Evolutionary conservation across 1,140 invertebrate genomes (phyloP), one percentile per base, ranked within the genome.

Genomic region (Coptotermes formosanus): DNA sequence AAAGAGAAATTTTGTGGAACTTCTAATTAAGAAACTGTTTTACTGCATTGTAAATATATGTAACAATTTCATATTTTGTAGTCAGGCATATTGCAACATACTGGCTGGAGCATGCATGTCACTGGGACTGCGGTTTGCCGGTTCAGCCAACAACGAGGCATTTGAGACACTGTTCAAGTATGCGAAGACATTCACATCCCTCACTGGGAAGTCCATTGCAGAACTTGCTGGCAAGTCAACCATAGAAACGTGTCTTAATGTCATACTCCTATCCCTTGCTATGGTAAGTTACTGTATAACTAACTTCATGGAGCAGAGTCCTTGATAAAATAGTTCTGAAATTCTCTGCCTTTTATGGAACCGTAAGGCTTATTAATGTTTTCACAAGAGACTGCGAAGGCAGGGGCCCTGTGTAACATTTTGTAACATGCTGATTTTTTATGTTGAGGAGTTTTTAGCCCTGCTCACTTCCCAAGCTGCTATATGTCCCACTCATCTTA

Each of bases 81-180:
- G 96, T 89, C 98, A 99, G 93, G 97, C 97, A 0, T 99, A 98
- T 91, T 98, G 97, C 90, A 98, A 99, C 90, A 98, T 99, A 86
- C 93, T 99, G 83, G 96, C 97, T 52, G 98, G 98, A 55, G 97
- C 97, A 19, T 98, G 97, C 89, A 96, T 99, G 92, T 96, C 97
- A n/a, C 91, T 99, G 87, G 98, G 97, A 4, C 91, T 99, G 16
- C 96, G 97, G 89, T 99, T 96, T 92, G 98, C 98, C 25, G 98
- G 98, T 82, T 96, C 97, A 12, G 96, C 96, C 82, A 95, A 98
- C 90, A 91, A 94, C 86, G 93, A 95, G 85, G 98, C 98, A 3
- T 96, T 96, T 87, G 93, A 95, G 88, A 95, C 95, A 1, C 91
- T 97, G 8, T 92, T 95, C 83, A 92, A 94, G 88, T 95, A 94